Base-by-base conservation (phyloP, 2,113 vertebrate genomes). In the Antechinus stuartii region DNA sequence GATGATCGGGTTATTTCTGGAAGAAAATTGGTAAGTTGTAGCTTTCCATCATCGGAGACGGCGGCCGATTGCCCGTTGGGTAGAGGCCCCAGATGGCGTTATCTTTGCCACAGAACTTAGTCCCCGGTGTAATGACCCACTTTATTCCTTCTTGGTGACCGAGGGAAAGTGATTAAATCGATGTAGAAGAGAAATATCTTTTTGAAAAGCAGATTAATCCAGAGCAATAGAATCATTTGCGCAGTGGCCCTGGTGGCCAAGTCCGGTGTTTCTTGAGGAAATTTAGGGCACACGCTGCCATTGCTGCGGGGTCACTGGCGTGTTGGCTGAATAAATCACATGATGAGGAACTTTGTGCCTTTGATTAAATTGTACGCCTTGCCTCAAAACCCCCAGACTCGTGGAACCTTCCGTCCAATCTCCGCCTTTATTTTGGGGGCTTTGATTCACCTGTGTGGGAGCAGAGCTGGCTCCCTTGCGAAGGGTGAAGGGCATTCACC, bases 171-270 rank as follows among this genome's bases (percentile, higher is more conserved):
- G 97, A 96, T 98, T 97, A 98, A 98, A 97, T 89, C 97, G 98
- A 98, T 95, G 93, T 61, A 91, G 97, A 96, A 94, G 97, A 97
- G 91, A 97, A 97, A 98, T 97, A 93, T 96, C 95, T 97, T 98
- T 92, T 96, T 0, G 27, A 97, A 97, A 97, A 94, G 93, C 95
- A 96, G 96, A 97, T 96, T 97, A 97, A 97, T 98, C 97, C 93
- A 98, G 97, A 97, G 97, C 97, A 97, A 27, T 95, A 94, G 98
- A 97, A 98, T 97, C 97, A 97, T 95, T 96, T 96, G 93, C 96
- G 93, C 91, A 98, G 97, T 95, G 97, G 90, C 95, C n/a, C 96
- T 96, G 16, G 94, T 95, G 97, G 95, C 96, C 95, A 98, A 94
- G 96, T 97, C 97, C 68, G 96, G 92, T 56, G 90, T 94, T 94